A percentile compares a stretch with the other conserved stretches of the same genome.
Evolutionary conservation across 2,888 invertebrate genomes (phyloP).

Genomic region (Leptogaster cylindrica): DNA sequence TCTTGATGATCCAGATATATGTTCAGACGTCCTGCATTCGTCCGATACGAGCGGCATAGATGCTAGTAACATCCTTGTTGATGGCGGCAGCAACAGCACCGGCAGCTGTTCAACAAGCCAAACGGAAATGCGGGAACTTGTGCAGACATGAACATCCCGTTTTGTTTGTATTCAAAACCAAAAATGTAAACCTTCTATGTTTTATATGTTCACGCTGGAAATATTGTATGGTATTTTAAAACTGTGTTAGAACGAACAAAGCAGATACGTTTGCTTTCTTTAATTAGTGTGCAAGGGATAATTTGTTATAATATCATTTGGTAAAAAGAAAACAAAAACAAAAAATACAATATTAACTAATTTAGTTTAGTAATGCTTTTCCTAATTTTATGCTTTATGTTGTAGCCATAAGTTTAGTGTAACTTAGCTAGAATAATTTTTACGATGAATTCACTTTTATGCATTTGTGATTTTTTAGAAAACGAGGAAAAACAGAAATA

Average conservation of each 20-base stretch:
- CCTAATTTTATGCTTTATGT: conserved; percentile 33
- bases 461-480: conserved; percentile 37
- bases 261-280: conserved; percentile 28
- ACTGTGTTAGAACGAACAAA: conserved; percentile 38
- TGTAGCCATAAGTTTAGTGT: conserved; percentile 11
- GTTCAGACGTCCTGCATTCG: conserved; percentile 55
- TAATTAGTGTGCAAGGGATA: conserved; percentile 44
- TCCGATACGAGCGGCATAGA: conserved; percentile 58
- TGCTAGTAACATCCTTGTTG: conserved; percentile 55
- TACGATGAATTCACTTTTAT: conserved; percentile 38
- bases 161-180: conserved; percentile 17
- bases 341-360: no score
- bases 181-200: conserved; percentile 28
- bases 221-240: conserved; percentile 37
- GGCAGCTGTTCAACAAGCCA: conserved; percentile 44
- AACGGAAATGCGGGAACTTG: conserved; percentile 58
- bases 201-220: conserved; percentile 9
- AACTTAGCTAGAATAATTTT: conserved; percentile 33
- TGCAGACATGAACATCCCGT: conserved; percentile 55
- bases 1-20: conserved; percentile 56
- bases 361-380: conserved; percentile 37
- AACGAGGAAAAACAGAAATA: conserved; percentile 23
- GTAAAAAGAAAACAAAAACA: no score
- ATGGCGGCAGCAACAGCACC: conserved; percentile 53
- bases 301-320: conserved; percentile 45